Percentiles rank a stretch among this genome's conserved stretches.
Conservation (phyloP, 2,797 vertebrate species). For the Phylloscopus collybita region DNA sequence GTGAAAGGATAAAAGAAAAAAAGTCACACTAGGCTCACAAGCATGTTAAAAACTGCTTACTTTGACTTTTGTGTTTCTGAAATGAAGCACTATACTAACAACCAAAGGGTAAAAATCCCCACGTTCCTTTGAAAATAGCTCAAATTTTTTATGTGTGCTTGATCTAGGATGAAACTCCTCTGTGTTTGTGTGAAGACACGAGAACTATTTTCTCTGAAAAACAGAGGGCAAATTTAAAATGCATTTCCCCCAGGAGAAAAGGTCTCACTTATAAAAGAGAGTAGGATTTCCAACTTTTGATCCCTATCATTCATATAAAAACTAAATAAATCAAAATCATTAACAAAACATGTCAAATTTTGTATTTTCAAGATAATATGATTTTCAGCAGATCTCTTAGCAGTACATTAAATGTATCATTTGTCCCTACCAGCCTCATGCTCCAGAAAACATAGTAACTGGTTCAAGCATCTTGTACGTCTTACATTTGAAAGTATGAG, state of each 20-base stretch:
- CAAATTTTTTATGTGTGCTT: background rate
- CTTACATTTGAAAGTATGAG: slow-evolving; percentile 24
- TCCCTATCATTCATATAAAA: background rate
- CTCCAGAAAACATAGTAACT: background rate
- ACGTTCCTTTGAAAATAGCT: background rate
- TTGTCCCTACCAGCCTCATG: background rate
- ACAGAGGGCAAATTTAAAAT: background rate
- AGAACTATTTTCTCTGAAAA: background rate
- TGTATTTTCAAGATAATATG: background rate
- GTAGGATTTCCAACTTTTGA: background rate
- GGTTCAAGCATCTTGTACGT: slow-evolving; percentile 1
- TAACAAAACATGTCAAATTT: background rate
- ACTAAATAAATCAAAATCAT: background rate
- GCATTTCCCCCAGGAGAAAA: background rate
- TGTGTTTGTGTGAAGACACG: background rate
- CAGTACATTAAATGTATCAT: background rate
- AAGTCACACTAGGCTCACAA: background rate
- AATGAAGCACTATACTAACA: background rate
- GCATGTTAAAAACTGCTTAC: background rate
- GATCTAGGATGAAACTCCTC: background rate
- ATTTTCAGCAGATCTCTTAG: background rate
- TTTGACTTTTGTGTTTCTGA: slow-evolving; percentile 1
- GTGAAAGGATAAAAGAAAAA: slow-evolving; percentile 28
- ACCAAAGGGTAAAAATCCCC: background rate
- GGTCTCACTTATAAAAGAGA: background rate